Evolutionary conservation across 2,113 vertebrate genomes (phyloP).

Genomic region (Numida meleagris): DNA sequence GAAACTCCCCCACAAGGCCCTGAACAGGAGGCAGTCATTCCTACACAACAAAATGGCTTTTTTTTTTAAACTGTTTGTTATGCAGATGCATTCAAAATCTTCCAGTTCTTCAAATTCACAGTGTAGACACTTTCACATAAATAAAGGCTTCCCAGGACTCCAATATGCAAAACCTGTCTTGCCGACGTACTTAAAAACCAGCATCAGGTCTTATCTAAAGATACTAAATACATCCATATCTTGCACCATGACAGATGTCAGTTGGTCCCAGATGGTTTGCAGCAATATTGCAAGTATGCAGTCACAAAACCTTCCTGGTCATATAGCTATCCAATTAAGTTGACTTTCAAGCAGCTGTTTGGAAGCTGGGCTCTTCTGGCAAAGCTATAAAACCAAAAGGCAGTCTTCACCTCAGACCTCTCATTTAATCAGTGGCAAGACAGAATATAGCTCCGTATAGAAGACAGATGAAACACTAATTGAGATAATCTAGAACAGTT

Average conservation of each 20-base stretch:
- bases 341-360: constrained; percentile 46
- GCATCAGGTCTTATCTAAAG: not conserved
- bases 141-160: not conserved
- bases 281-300: not conserved
- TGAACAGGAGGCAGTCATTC: not conserved
- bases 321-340: constrained; percentile 1
- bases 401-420: constrained; percentile 27
- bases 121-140: not conserved
- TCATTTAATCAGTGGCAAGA: constrained; percentile 23
- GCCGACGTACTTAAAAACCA: not conserved
- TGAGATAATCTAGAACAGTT: not conserved
- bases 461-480: not conserved
- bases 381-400: constrained; percentile 52
- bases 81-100: not conserved
- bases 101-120: not conserved
- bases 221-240: not conserved
- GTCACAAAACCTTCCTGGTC: constrained; percentile 51
- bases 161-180: not conserved
- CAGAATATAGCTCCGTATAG: not conserved
- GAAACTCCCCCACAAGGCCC: not conserved
- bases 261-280: constrained; percentile 1
- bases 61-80: not conserved
- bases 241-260: not conserved
- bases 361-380: constrained; percentile 27
- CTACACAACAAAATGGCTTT: not conserved